Evolutionary conservation across 2,888 invertebrate species (phyloP).

Genomic region (Phymatocera aterrima): DNA sequence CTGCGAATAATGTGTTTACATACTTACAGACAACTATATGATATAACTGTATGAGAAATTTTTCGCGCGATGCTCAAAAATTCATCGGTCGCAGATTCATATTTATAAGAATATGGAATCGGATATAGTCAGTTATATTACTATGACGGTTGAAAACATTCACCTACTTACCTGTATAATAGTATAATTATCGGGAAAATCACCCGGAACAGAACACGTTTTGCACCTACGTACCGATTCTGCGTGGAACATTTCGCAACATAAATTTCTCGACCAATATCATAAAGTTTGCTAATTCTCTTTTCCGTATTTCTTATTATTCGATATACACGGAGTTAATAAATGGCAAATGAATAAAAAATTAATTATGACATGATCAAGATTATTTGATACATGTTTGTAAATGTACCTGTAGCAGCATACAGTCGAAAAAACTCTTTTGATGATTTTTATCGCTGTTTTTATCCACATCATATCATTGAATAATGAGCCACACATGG

Average conservation of each 20-base stretch:
- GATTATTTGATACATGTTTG: too few species aligned
- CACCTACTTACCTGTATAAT: not conserved
- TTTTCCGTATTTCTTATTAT: too few species aligned
- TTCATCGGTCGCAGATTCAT: not conserved
- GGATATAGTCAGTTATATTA: not conserved
- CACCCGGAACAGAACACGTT: not conserved
- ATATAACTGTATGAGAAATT: not conserved
- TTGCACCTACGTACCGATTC: not conserved
- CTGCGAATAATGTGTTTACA: not conserved
- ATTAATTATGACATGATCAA: too few species aligned
- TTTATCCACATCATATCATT: too few species aligned
- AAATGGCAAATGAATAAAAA: too few species aligned
- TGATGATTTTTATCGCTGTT: too few species aligned
- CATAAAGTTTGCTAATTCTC: not conserved
- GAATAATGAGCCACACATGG: too few species aligned
- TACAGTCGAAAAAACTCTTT: too few species aligned
- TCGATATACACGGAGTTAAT: not conserved
- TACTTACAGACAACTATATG: too few species aligned
- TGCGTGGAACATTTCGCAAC: too few species aligned
- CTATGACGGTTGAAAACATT: not conserved
- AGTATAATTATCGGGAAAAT: not conserved
- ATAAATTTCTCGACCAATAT: not conserved
- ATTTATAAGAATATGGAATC: constrained; percentile 8
- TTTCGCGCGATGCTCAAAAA: not conserved
- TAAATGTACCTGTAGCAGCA: too few species aligned